Base-by-base conservation (phyloP, 2,888 invertebrate genomes). In the Hirtodrosophila histrioides region DNA sequence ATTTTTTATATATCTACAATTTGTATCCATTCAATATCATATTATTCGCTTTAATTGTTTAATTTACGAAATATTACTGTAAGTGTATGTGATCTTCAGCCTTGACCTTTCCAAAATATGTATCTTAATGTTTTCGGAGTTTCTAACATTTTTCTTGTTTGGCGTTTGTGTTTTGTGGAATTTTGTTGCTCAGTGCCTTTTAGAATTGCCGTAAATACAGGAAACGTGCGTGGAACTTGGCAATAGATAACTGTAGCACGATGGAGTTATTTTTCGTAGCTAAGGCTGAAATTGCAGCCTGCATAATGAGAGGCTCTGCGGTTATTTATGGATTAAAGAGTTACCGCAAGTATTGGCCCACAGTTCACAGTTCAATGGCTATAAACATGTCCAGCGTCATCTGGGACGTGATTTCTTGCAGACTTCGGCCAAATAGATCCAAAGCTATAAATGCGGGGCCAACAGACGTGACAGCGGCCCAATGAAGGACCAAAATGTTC, bases 261-360 rank as follows among this genome's bases (percentile, higher is more conserved):
- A 41, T 51, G 63, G 29, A 41, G 36, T 58, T 45, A 11, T 17
- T 31, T 11, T 43, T 29, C 24, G 23, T 36, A 49, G 49, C 24
- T 63, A 33, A 0, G 29, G 33, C 55, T 46, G 37, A 35, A 61
- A 51, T 54, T 40, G 49, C 57, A 53, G 44, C 11, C 62, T 74
- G 55, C 69, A 74, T 82, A 78, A 78, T 71, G 75, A 62, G 63
- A 50, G 54, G 24, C 56, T 37, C 41, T 56, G 45, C 10, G 50
- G 45, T 63, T 64, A 75, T 82, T 85, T 72, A 85, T 72, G 72
- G 60, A 43, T 78, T 66, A 63, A 80, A 80, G 67, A 69, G 72
- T 67, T 75, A 24, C 33, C 41, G 36, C 11, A 24, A 33, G 37
- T 27, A n/a, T 17, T 33, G 24, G 17, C 29, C 12, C 44, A 49